Base-by-base conservation (phyloP, 2,888 invertebrate genomes). In the Aproaerema taeniolella region DNA sequence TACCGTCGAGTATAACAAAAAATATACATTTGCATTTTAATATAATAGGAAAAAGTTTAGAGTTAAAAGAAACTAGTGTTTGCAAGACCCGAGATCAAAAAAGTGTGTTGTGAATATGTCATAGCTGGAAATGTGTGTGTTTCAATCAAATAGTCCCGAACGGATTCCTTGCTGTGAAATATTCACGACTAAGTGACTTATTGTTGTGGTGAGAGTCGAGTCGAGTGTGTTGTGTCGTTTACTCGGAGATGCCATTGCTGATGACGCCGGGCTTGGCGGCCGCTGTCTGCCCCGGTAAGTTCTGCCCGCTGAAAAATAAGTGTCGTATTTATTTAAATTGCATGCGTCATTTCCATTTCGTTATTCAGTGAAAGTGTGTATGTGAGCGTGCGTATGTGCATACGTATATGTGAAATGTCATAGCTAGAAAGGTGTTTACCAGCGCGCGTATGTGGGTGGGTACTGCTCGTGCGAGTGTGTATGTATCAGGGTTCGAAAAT, bases 11-110 rank as follows among this genome's bases (percentile, higher is more conserved):
- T 56, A 59, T 62, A 76, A 74, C 62, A 70, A 73, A 53, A 58
- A 69, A 67, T 67, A 76, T 64, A 75, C 59, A 69, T 64, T 67
- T 65, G 53, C 57, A 62, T 60, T 62, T 58, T 62, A 66, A 65
- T 62, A 67, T 58, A 72, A 60, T 51, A 56, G 46, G 56, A 57
- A 69, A 57, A 64, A 48, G 57, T 58, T 64, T 55, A 49, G 56
- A 53, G 50, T 58, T 50, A 59, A 61, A 61, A 61, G 58, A 58
- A 56, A 64, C 61, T 68, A 69, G 63, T 58, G 63, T 60, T 55
- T 71, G 72, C 67, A 69, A 70, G 68, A 72, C 64, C 73, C 72
- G 79, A 81, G 82, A 83, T 80, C 79, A 77, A 76, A 71, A 36
- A 59, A 58, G 52, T 52, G 56, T 57, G 55, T 58, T 57, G 80